Evolutionary conservation across 2,888 invertebrate genomes (phyloP).

Genomic region (Dendrolimus pini): DNA sequence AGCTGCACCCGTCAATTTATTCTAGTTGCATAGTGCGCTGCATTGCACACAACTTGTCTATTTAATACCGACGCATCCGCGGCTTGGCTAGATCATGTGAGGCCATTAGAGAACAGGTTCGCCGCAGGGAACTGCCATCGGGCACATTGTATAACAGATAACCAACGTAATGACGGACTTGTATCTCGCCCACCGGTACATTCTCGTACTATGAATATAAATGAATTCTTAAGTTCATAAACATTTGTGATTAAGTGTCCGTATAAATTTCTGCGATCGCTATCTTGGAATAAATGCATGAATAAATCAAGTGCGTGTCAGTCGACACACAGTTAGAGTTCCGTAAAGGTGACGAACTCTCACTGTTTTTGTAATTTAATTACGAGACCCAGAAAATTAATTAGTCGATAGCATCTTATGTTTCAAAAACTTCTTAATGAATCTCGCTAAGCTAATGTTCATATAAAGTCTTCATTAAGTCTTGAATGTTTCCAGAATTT

Average conservation of each 20-base stretch:
- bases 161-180: slow-evolving; percentile 19
- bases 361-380: too few relatives aligned
- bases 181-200: neutral
- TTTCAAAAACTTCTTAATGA: too few relatives aligned
- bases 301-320: too few relatives aligned
- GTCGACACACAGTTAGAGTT: too few relatives aligned
- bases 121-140: slow-evolving; percentile 22
- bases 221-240: slow-evolving; percentile 1
- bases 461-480: too few relatives aligned
- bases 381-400: too few relatives aligned
- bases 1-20: slow-evolving; percentile 45
- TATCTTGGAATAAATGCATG: neutral
- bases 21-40: slow-evolving; percentile 31
- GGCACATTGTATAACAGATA: slow-evolving; percentile 32
- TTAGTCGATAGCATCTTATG: too few relatives aligned
- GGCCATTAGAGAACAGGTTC: slow-evolving; percentile 46
- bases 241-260: neutral
- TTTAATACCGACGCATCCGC: slow-evolving; percentile 42
- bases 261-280: neutral
- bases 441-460: too few relatives aligned
- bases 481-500: too few relatives aligned
- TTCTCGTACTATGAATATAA: slow-evolving; percentile 2
- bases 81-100: slow-evolving; percentile 14
- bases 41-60: slow-evolving; percentile 27
- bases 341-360: too few relatives aligned